phyloP scores from a whole-genome alignment of 1,140 invertebrate genomes.

The Drosophila quadrilineata region DNA sequence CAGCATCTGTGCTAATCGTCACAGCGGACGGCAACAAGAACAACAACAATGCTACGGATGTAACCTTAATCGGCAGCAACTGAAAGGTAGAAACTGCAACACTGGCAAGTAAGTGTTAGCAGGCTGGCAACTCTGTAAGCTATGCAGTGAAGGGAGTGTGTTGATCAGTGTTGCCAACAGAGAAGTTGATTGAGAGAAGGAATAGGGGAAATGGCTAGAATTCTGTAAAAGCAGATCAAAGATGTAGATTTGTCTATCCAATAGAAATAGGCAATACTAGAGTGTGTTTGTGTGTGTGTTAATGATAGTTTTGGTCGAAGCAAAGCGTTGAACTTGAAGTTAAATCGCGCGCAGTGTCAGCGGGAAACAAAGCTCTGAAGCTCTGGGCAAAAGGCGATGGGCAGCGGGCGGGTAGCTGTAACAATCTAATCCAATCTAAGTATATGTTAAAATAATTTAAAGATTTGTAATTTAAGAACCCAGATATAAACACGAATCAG shows the following conservation, averaged over 20 bases:
- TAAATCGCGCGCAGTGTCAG: slow-evolving; percentile 47
- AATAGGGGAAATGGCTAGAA: no score
- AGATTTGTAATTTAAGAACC: slow-evolving; percentile 74
- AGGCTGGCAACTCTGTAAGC: neutral
- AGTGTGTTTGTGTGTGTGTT: neutral
- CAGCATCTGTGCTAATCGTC: slow-evolving; percentile 11
- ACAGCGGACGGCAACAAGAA: slow-evolving; percentile 15
- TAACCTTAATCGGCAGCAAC: slow-evolving; percentile 4
- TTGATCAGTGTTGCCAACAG: no score
- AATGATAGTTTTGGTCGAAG: slow-evolving; percentile 34
- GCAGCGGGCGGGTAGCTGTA: slow-evolving; percentile 75
- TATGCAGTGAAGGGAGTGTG: no score
- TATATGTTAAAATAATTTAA: slow-evolving; percentile 79
- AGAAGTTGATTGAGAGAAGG: no score
- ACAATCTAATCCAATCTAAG: slow-evolving; percentile 80
- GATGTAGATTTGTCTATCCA: no score
- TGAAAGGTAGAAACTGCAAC: neutral
- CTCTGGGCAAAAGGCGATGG: slow-evolving; percentile 50
- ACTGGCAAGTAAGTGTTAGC: neutral
- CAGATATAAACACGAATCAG: slow-evolving; percentile 61
- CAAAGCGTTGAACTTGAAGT: slow-evolving; percentile 63
- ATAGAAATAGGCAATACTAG: no score
- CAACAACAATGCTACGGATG: neutral
- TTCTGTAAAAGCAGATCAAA: no score
- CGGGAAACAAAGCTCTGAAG: slow-evolving; percentile 49